Base-by-base conservation (phyloP, 2,888 invertebrate species). In the Pristionchus japonicus region DNA sequence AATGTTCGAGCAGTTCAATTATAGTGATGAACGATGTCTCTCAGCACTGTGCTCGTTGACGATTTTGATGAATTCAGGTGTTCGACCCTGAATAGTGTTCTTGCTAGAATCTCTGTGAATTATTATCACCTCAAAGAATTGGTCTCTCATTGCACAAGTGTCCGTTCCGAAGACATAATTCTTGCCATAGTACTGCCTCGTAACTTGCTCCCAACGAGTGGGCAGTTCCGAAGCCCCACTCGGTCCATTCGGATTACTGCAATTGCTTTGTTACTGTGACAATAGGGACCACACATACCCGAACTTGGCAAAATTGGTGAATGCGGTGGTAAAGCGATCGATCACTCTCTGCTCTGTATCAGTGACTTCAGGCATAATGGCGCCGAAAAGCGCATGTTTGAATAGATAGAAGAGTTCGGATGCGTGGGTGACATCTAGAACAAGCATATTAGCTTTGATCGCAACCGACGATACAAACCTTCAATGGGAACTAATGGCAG, bases 351-450 rank as follows among this genome's bases (percentile, higher is more conserved):
- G n/a, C 15, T 77, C 47, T 17, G 13, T 27, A 17, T 43, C 77
- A 47, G n/a, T 77, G 13, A 47, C n/a, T 27, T 70, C 70, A 3
- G 74, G 74, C 17, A 15, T 15, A 23, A 1, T 0, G 6, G 23
- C 74, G 1, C 31, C 23, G 7, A 74, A 34, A n/a, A 17, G 31
- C 4, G 31, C 0, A 11, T 31, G 31, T 9, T 77, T 77, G 77
- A 77, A 77, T n/a, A 77, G 27, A 9, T 77, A 77, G 77, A 47
- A 77, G 77, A 77, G 77, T 6, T 77, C 77, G 47, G 43, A 77
- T 2, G 77, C 37, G 27, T 77, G 77, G 3, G 77, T 77, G 0
- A 47, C 77, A n/a, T 77, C 77, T 77, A 34, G 27, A 77, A n/a
- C 47, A 27, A n/a, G 23, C 0, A 3, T 57, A 7, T 1, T 0